These are phyloP conservation scores for Andricus grossulariae DNA, from an alignment of 1,140 invertebrate genomes.

Conservation along the genomic window DNA sequence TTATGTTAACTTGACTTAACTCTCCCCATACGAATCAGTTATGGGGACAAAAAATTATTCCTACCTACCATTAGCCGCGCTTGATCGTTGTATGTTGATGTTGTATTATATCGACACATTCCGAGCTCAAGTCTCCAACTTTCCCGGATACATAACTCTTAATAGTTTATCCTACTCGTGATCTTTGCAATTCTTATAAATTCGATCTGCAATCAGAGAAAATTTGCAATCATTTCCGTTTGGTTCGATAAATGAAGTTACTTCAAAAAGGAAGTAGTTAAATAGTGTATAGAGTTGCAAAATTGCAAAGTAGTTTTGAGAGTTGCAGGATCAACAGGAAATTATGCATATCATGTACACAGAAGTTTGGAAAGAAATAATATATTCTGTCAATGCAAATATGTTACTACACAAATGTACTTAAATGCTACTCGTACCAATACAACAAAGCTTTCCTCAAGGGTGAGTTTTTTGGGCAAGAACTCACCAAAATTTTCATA, in stretches of 20 bases:
- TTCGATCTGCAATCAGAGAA: neutral
- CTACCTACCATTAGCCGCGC: neutral
- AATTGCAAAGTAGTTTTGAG: no score
- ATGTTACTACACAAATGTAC: no score
- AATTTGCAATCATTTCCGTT: neutral
- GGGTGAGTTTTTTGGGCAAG: no score
- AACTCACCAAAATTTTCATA: no score
- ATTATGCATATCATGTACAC: no score
- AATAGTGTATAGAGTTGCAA: no score
- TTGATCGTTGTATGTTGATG: constrained; percentile 10
- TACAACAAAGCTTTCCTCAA: no score
- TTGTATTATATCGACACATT: neutral
- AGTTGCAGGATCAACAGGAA: no score
- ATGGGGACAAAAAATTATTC: constrained; percentile 20
- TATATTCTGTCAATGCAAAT: no score
- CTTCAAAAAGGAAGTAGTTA: no score
- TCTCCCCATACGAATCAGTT: neutral
- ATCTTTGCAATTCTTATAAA: neutral
- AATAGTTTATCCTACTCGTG: neutral
- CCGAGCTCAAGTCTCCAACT: constrained; percentile 4
- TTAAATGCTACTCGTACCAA: no score
- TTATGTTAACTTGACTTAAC: neutral
- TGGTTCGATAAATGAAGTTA: neutral
- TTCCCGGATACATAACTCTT: neutral
- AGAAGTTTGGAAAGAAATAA: no score